Percentiles rank a stretch among this genome's conserved stretches.
These are phyloP conservation scores for Carpatolechia fugitivella DNA, from an alignment of 2,888 invertebrate genomes.

Conservation along the genomic window DNA sequence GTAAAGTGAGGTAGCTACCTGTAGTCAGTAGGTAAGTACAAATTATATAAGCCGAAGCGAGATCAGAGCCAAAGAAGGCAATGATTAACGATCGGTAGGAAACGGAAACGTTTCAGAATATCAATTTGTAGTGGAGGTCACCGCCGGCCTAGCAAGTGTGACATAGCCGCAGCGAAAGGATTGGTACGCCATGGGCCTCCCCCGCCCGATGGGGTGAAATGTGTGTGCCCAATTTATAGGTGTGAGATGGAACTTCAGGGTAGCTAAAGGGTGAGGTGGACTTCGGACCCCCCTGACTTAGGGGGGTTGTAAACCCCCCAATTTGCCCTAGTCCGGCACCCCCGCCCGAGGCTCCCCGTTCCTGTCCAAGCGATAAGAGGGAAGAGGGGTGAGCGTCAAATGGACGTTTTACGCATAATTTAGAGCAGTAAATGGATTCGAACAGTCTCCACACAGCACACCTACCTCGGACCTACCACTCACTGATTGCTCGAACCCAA, in stretches of 20 bases:
- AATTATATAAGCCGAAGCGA: slow-evolving; percentile 25
- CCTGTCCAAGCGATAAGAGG: slow-evolving; percentile 79
- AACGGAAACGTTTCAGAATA: slow-evolving; percentile 76
- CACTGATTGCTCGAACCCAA: slow-evolving; percentile 12
- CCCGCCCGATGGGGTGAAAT: slow-evolving; percentile 70
- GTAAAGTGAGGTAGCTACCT: no score
- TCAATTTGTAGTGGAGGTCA: slow-evolving; percentile 78
- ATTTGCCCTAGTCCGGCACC: slow-evolving; percentile 78
- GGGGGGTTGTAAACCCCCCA: slow-evolving; percentile 68
- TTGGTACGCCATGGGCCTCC: slow-evolving; percentile 69
- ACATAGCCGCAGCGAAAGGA: slow-evolving; percentile 74
- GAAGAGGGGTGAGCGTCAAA: slow-evolving; percentile 78
- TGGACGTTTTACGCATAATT: slow-evolving; percentile 81
- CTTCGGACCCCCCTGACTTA: slow-evolving; percentile 74
- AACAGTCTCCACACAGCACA: slow-evolving; percentile 73
- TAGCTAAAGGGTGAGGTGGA: slow-evolving; percentile 79
- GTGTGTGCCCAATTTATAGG: slow-evolving; percentile 79
- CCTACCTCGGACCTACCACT: slow-evolving; percentile 49
- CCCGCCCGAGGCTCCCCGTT: slow-evolving; percentile 69
- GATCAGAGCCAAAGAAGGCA: slow-evolving; percentile 59
- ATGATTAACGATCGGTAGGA: slow-evolving; percentile 70
- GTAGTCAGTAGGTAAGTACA: no score
- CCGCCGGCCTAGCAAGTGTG: slow-evolving; percentile 70
- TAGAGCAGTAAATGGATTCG: slow-evolving; percentile 80
- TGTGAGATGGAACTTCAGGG: slow-evolving; percentile 80